Evolutionary conservation across 2,888 invertebrate genomes (phyloP).

Genomic region (Pherbina coryleti): DNA sequence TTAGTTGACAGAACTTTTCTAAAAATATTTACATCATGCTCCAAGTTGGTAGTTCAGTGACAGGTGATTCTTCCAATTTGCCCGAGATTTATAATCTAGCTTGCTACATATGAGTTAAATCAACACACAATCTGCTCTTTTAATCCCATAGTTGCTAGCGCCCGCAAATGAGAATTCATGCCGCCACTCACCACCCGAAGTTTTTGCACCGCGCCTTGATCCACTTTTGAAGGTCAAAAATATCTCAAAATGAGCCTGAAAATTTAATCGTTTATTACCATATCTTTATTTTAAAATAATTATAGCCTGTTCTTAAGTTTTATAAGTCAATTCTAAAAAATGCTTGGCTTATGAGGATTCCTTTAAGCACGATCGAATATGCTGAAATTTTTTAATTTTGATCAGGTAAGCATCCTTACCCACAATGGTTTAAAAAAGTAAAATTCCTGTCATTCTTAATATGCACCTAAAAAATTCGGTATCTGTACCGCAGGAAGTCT

Average conservation of each 20-base stretch:
- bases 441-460: slow-evolving; percentile 41
- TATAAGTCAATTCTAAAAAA: slow-evolving; percentile 40
- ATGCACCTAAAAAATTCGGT: slow-evolving; percentile 35
- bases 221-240: slow-evolving; percentile 35
- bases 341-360: slow-evolving; percentile 38
- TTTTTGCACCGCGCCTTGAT: slow-evolving; percentile 31
- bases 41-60: slow-evolving; percentile 22
- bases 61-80: slow-evolving; percentile 35
- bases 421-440: slow-evolving; percentile 41
- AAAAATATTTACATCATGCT: slow-evolving; percentile 21
- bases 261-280: slow-evolving; percentile 38
- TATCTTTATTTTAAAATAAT: slow-evolving; percentile 39
- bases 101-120: slow-evolving; percentile 34
- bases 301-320: slow-evolving; percentile 43
- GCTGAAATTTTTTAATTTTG: slow-evolving; percentile 44
- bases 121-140: slow-evolving; percentile 38
- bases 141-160: slow-evolving; percentile 38
- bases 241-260: slow-evolving; percentile 41
- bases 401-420: slow-evolving; percentile 30
- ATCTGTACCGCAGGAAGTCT: slow-evolving; percentile 33
- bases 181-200: slow-evolving; percentile 35
- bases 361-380: slow-evolving; percentile 36
- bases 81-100: slow-evolving; percentile 31
- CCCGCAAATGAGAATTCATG: slow-evolving; percentile 38
- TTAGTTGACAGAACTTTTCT: slow-evolving; percentile 28